Evolutionary conservation across 2,888 invertebrate species (phyloP), one percentile per base, ranked within the genome.

Genomic region (Tyria jacobaeae): DNA sequence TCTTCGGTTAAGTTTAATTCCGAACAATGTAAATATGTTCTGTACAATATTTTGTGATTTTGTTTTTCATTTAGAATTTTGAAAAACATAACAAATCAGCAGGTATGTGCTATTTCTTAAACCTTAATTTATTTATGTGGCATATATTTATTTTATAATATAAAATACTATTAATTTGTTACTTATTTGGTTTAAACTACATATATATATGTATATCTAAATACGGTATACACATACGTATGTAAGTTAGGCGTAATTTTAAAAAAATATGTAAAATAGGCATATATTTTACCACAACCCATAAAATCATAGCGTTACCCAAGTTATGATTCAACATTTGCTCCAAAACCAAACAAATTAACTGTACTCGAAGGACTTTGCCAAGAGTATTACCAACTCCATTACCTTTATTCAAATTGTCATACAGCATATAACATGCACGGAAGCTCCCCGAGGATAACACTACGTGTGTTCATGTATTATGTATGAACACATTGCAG

Each of bases 1-100:
- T 66, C 62, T 64, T 63, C 47, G 17, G 35, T 61, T 25, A 68
- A 72, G 41, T 71, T 71, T 27, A 55, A 61, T 62, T 64, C 21
- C 53, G 17, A 35, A 0, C 56, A 62, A 64, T 53, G 66, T 34
- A 15, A 60, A 64, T 39, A 4, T 17, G 10, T 53, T 25, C 25
- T 3, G 7, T 39, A 15, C 41, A 15, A 31, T 0, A 27, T 17
- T 21, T 25, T 41, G 6, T 27, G 24, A 21, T 41, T 51, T 41
- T 27, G 10, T 21, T 5, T 39, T 48, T 41, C 17, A 41, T 5
- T 41, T 21, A 21, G 9, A 37, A 10, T 3, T 2, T 10, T 21
- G 17, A 10, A 7, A 41, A 0, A 3, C 9, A 2, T 31, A 2
- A 31, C 27, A 31, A 31, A 31, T 6, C 4, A 31, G 7, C 27